phyloP scores from a whole-genome alignment of 2,113 vertebrate genomes.

The Bubo blakistoni region DNA sequence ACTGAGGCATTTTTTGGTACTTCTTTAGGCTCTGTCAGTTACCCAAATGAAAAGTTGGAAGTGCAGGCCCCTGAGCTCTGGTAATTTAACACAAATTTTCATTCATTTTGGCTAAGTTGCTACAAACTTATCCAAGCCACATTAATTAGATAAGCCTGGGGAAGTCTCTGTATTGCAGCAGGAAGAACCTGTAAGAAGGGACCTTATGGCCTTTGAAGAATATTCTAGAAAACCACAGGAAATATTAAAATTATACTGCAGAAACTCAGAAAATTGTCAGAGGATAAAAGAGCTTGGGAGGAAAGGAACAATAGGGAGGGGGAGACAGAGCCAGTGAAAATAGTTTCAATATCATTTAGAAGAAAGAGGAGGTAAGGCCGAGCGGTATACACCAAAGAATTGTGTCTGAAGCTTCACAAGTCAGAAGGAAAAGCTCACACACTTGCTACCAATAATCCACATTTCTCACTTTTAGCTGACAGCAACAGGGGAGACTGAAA shows the following conservation, averaged over 20 bases:
- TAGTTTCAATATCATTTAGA: neutral
- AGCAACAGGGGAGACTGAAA: neutral
- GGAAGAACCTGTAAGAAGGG: neutral
- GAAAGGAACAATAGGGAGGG: neutral
- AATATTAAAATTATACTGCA: neutral
- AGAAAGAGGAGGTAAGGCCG: neutral
- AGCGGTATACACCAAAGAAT: neutral
- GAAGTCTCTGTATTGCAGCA: neutral
- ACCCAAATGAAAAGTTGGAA: neutral
- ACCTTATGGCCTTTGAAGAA: neutral
- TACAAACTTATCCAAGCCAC: neutral
- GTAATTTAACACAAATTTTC: neutral
- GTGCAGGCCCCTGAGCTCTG: neutral
- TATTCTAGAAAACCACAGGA: neutral
- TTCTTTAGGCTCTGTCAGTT: neutral
- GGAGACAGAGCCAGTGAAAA: neutral
- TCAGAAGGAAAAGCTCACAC: neutral
- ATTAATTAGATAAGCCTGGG: neutral
- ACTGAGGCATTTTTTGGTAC: neutral
- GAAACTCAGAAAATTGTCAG: constrained; percentile 8
- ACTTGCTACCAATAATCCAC: neutral
- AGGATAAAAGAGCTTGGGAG: neutral
- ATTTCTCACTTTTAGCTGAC: neutral
- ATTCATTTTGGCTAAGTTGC: constrained; percentile 4
- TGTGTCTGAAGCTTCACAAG: neutral